These are phyloP conservation scores for Zaprionus kolodkinae DNA, from an alignment of 1,140 invertebrate species.

Conservation along the genomic window DNA sequence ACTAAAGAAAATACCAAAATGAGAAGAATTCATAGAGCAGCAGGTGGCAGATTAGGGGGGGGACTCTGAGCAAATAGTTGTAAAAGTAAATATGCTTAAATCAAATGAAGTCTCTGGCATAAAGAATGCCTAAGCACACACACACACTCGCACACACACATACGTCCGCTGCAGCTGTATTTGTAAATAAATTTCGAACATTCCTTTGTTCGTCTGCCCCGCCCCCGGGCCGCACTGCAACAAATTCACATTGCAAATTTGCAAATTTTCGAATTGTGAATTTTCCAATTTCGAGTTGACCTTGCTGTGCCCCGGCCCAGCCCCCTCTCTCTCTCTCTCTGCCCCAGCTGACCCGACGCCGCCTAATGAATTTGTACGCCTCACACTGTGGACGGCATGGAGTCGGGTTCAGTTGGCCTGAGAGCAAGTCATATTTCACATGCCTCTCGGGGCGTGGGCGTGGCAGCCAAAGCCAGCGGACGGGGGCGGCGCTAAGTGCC, in stretches of 20 bases:
- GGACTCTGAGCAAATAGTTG: not conserved
- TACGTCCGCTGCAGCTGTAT: not conserved
- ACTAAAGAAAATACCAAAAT: not conserved
- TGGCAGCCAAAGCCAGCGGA: not conserved
- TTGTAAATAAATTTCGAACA: constrained; percentile 13
- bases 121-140: not conserved
- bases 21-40: not conserved
- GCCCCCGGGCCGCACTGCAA: constrained; percentile 19
- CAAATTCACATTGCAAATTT: constrained; percentile 24
- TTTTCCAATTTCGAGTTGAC: constrained; percentile 18
- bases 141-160: not conserved
- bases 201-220: constrained; percentile 15
- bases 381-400: not conserved
- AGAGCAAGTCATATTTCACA: constrained; percentile 22
- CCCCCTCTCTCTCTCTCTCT: no score
- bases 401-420: not conserved
- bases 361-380: not conserved
- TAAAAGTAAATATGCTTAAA: not conserved
- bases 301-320: not conserved
- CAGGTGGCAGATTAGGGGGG: not conserved
- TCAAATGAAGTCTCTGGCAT: not conserved
- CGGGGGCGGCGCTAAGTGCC: constrained; percentile 28
- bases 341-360: not conserved
- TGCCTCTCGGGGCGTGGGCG: not conserved
- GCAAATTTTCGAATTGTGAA: constrained; percentile 13